phyloP scores from a whole-genome alignment of 2,888 invertebrate genomes.

The Caenorhabditis doughertyi region DNA sequence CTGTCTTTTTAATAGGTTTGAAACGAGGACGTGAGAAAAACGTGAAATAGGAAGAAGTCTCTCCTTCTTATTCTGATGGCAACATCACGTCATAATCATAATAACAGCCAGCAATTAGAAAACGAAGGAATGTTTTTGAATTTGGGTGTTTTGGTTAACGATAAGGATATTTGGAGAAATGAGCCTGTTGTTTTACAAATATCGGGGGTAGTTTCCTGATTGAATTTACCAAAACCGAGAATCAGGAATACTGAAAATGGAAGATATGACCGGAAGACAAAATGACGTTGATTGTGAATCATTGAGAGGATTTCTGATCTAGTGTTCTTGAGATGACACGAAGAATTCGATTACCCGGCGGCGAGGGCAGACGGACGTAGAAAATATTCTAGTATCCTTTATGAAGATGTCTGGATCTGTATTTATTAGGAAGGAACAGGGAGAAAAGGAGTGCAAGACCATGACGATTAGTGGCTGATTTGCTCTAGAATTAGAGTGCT shows the following conservation, averaged over 20 bases:
- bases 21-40: slow-evolving; percentile 47
- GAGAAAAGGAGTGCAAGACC: neutral
- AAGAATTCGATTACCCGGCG: slow-evolving; percentile 47
- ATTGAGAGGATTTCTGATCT: slow-evolving; percentile 32
- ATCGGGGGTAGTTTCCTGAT: neutral
- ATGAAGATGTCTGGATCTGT: slow-evolving; percentile 1
- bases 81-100: slow-evolving; percentile 52
- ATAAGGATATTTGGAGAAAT: neutral
- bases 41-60: slow-evolving; percentile 20
- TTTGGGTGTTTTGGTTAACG: slow-evolving; percentile 2
- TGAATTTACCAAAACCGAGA: neutral
- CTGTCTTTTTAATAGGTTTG: slow-evolving; percentile 38
- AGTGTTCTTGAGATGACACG: slow-evolving; percentile 43
- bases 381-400: slow-evolving; percentile 22
- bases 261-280: slow-evolving; percentile 25
- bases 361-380: slow-evolving; percentile 28
- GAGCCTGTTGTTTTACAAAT: slow-evolving; percentile 6
- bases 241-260: neutral
- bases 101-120: slow-evolving; percentile 39
- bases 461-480: neutral
- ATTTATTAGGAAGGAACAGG: slow-evolving; percentile 6
- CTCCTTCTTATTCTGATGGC: slow-evolving; percentile 6
- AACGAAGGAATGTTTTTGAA: neutral
- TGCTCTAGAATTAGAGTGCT: neutral
- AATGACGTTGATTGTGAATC: slow-evolving; percentile 43